Conservation (phyloP, 2,113 vertebrate species). For the Oceanodroma tethys region DNA sequence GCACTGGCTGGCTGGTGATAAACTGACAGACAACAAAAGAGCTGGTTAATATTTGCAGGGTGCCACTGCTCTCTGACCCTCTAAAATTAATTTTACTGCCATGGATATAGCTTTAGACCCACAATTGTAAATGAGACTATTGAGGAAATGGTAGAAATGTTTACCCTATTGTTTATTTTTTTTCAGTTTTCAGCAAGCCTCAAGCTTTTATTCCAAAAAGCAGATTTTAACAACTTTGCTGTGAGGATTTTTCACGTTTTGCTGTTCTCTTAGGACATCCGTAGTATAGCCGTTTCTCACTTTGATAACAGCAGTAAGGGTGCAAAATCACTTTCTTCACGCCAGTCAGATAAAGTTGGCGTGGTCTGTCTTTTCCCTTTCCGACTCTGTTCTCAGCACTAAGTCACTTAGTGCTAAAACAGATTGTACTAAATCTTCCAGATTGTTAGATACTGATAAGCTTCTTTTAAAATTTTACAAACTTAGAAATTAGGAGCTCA, state of each 20-base stretch:
- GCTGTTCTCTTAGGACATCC: neutral
- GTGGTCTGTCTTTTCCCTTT: neutral
- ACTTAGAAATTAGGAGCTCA: neutral
- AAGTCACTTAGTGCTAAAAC: neutral
- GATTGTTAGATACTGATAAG: neutral
- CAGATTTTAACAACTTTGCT: neutral
- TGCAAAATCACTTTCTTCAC: neutral
- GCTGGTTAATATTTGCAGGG: neutral
- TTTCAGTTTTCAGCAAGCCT: neutral
- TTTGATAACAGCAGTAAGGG: neutral
- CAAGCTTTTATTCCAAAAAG: neutral
- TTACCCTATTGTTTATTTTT: neutral
- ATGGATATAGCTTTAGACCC: neutral
- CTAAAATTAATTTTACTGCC: neutral
- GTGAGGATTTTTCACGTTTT: neutral
- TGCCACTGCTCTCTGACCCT: neutral
- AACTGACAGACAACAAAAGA: neutral
- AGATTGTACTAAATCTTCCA: neutral
- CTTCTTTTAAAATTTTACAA: neutral
- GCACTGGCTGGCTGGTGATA: neutral
- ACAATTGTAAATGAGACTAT: neutral
- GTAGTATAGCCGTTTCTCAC: neutral
- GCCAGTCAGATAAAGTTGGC: neutral
- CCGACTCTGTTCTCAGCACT: neutral
- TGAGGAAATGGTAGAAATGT: neutral